Base-by-base conservation (phyloP, 2,113 vertebrate species). In the Actinemys pallida region DNA sequence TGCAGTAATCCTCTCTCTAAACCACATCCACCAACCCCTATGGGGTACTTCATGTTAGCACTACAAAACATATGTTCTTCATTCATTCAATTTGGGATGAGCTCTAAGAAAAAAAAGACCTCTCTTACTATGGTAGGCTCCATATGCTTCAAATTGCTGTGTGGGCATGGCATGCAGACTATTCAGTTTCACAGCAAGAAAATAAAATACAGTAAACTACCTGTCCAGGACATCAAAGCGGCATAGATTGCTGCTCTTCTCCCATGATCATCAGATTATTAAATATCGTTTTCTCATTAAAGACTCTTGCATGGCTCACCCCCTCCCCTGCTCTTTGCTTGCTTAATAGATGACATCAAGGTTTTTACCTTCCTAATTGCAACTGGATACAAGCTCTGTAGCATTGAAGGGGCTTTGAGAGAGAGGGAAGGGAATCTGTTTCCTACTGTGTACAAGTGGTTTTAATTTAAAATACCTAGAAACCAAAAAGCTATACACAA, bases 261-360 rank as follows among this genome's bases (percentile, higher is more conserved):
- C 89, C 27, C 14, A 52, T 57, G 85, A 97, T 94, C 78, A 84
- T 83, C 62, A 92, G 42, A 94, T 97, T 94, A 98, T 96, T 96
- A 94, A 97, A 93, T 90, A 97, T 45, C 50, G 90, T 62, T 92
- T 93, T 93, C 83, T 97, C 94, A 97, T 97, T 95, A 97, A 96
- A 89, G 24, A 2, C 39, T 88, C 91, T 94, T 92, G 72, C 79
- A 96, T 29, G 69, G 90, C 94, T 95, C 5, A 83, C 94, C 39
- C 85, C 91, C 90, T 79, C 3, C 75, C 49, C 16, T 82, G n/a
- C 39, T 57, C 93, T 95, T 92, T 92, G 90, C 87, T 96, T 97
- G 94, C 86, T 96, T 94, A 96, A 96, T 92, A 94, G 79, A 90
- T 56, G 75, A 94, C 42, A 86, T 88, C 53, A 75, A 92, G 47